A percentile compares a stretch with the other conserved stretches of the same genome.
phyloP scores from a whole-genome alignment of 2,113 vertebrate species.

The Tapirus terrestris region DNA sequence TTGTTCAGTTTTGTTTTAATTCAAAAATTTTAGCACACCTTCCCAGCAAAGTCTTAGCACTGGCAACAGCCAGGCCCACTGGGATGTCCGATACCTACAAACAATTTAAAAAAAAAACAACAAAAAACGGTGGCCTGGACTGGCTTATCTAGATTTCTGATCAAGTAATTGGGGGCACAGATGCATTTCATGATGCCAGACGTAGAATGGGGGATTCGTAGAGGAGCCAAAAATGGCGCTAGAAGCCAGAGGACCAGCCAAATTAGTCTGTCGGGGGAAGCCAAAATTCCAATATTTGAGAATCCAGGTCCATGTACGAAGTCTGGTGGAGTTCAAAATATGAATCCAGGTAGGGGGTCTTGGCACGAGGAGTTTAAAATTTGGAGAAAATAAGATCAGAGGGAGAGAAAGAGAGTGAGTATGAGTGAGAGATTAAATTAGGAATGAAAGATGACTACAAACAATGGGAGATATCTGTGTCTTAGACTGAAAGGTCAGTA shows the following conservation, averaged over 20 bases:
- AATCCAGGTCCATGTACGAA: not conserved
- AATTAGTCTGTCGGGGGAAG: not conserved
- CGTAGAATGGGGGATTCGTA: not conserved
- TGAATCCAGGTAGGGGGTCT: not conserved
- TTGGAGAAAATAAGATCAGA: slow-evolving; percentile 11
- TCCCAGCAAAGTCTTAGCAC: not conserved
- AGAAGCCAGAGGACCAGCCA: not conserved
- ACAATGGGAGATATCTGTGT: not conserved
- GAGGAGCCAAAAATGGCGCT: not conserved
- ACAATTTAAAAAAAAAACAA: not conserved
- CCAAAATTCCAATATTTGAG: not conserved
- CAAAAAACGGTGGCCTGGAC: not conserved
- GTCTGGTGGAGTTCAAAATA: not conserved
- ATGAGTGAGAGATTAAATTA: not conserved
- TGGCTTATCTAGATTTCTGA: slow-evolving; percentile 15
- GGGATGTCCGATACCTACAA: not conserved
- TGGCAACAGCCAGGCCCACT: not conserved
- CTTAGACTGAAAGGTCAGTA: not conserved
- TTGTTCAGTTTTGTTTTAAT: slow-evolving; percentile 27
- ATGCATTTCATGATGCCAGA: slow-evolving; percentile 10
- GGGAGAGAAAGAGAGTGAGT: not conserved
- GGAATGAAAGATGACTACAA: not conserved
- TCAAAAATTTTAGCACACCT: not conserved
- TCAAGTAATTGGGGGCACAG: not conserved
- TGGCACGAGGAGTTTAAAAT: not conserved